Evolutionary conservation across 2,797 vertebrate genomes (phyloP).

Genomic region (Denticeps clupeoides): DNA sequence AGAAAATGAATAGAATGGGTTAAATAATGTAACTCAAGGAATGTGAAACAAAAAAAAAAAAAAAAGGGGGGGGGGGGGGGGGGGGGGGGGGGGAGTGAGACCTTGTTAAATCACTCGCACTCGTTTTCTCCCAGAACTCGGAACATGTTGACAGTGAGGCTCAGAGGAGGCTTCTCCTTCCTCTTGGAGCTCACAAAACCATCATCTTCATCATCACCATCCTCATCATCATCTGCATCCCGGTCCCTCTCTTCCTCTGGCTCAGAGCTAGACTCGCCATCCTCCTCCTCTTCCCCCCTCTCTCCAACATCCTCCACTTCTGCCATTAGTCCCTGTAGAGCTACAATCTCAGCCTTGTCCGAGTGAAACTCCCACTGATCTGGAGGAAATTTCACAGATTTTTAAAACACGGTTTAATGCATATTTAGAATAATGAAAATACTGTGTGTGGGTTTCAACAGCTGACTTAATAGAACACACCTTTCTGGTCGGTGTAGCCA

Average conservation of each 20-base stretch:
- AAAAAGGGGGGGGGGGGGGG: neutral
- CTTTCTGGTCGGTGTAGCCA: conserved; percentile 67
- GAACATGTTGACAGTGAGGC: conserved; percentile 60
- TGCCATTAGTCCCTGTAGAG: conserved; percentile 57
- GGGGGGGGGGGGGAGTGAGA: neutral
- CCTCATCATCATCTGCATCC: conserved; percentile 73
- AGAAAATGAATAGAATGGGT: too few species aligned
- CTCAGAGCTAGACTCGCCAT: conserved; percentile 73
- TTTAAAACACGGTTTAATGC: too few species aligned
- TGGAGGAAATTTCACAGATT: too few species aligned
- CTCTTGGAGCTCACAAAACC: conserved; percentile 28
- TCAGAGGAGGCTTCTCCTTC: conserved; percentile 27
- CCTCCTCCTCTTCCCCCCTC: conserved; percentile 56
- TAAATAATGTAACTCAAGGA: too few species aligned
- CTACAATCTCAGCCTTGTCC: conserved; percentile 64
- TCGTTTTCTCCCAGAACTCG: conserved; percentile 58
- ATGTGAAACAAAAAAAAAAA: neutral
- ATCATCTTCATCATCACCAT: conserved; percentile 61
- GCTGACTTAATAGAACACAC: conserved; percentile 39
- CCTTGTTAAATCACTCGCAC: conserved; percentile 47
- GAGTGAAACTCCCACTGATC: conserved; percentile 76
- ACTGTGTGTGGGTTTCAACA: too few species aligned
- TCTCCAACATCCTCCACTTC: conserved; percentile 41
- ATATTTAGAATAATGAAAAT: too few species aligned
- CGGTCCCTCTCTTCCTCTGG: conserved; percentile 73